Base-by-base conservation (phyloP, 64 coral and sea anemone genomes). In the Orbicella faveolata region DNA sequence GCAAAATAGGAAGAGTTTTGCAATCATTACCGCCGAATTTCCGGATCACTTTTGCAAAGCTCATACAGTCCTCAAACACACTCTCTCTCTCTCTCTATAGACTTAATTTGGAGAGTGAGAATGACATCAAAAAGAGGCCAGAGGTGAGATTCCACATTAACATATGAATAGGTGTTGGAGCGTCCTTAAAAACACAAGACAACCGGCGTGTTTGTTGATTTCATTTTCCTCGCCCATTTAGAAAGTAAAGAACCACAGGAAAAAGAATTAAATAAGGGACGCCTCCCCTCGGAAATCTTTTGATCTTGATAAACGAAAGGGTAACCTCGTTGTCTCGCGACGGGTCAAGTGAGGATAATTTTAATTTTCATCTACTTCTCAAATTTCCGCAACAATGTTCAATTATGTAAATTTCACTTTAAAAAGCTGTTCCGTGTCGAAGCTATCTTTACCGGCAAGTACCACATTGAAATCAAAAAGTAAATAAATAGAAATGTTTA, bases 21-120 rank as follows among this genome's bases (percentile, higher is more conserved):
- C 82, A 70, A 85, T 85, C 82, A 85, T 85, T 70, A 70, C 53
- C 1, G 9, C 20, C 23, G 39, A 85, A 70, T 85, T 85, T 85
- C 61, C 82, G 63, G 82, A 52, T 12, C 37, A 72, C 65, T 72
- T 48, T 52, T 51, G 7, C 35, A 52, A 37, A 21, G 5, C 9
- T 6, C 21, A 6, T 48, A 6, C 3, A 48, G 44, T 48, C 44
- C 7, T 48, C 44, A 48, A 48, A 48, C 44, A 48, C 44, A 6
- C 44, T n/a, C 15, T 41, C 36, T 21, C 9, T 0, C 10, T 21
- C 23, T 65, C 82, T 52, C 37, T 10, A 30, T 30, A 0, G 20
- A 48, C 23, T 30, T 48, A 19, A 73, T 39, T 70, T 68, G 4
- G 21, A 23, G 21, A 70, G 21, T 25, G 10, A 70, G 82, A 70